These are phyloP conservation scores for Cryptocephalus primarius DNA, from an alignment of 2,888 invertebrate species.

Conservation along the genomic window DNA sequence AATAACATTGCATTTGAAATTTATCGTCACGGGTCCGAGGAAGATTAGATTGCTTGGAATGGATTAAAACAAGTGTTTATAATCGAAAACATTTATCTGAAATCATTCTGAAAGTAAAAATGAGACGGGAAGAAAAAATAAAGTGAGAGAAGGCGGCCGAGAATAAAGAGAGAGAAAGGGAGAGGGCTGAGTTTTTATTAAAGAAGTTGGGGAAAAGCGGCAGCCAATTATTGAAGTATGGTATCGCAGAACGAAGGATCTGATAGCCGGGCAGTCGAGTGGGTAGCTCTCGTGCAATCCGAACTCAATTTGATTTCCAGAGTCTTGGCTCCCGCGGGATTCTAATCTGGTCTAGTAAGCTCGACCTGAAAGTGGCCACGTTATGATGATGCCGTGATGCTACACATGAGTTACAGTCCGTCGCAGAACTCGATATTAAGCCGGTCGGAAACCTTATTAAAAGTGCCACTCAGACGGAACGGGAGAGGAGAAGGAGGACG, in stretches of 20 bases:
- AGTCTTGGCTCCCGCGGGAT: slow-evolving; percentile 34
- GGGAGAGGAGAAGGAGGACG: slow-evolving; percentile 9
- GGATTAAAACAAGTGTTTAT: no score
- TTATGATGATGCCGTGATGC: slow-evolving; percentile 19
- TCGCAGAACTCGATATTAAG: slow-evolving; percentile 39
- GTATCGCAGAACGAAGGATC: slow-evolving; percentile 22
- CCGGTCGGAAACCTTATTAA: slow-evolving; percentile 42
- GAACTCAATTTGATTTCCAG: slow-evolving; percentile 39
- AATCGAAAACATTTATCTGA: no score
- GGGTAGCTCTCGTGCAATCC: slow-evolving; percentile 32
- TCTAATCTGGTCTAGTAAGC: slow-evolving; percentile 38
- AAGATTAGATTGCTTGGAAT: no score
- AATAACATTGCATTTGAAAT: no score
- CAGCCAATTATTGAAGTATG: slow-evolving; percentile 26
- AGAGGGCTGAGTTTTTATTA: background rate
- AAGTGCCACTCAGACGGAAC: slow-evolving; percentile 36
- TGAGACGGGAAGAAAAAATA: no score
- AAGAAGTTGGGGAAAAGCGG: slow-evolving; percentile 12
- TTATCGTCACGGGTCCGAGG: no score
- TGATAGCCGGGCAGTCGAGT: slow-evolving; percentile 23
- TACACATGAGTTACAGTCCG: slow-evolving; percentile 17
- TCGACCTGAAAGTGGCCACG: slow-evolving; percentile 37
- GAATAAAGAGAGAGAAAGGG: no score
- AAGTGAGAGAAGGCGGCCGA: no score
- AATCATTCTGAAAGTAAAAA: no score